Percentiles rank a stretch among this genome's conserved stretches.
These are phyloP conservation scores for Eulemur rufifrons DNA, from an alignment of 2,113 vertebrate genomes.

Conservation along the genomic window DNA sequence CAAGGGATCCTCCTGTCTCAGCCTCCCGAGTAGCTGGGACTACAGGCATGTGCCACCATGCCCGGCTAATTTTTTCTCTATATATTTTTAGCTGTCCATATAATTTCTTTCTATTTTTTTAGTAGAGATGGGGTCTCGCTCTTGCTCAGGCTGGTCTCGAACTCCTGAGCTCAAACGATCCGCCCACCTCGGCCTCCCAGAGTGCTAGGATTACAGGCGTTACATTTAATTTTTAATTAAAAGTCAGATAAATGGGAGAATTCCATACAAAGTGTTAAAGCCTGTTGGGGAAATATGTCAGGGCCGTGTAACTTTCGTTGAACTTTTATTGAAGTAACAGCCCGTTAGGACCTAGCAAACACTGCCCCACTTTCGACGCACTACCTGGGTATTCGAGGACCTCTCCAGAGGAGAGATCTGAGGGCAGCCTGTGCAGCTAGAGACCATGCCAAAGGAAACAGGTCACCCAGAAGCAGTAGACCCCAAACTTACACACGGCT, in stretches of 20 bases:
- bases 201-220: too few relatives aligned
- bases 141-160: too few relatives aligned
- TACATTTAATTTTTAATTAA: background rate
- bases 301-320: background rate
- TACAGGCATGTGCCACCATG: too few relatives aligned
- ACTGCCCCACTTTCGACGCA: background rate
- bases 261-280: background rate
- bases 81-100: too few relatives aligned
- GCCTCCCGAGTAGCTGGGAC: too few relatives aligned
- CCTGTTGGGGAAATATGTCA: background rate
- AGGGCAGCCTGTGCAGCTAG: background rate
- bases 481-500: accelerated
- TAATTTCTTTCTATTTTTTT: too few relatives aligned
- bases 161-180: too few relatives aligned
- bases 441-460: background rate
- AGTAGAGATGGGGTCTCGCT: too few relatives aligned
- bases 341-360: background rate
- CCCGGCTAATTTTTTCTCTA: too few relatives aligned
- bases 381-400: background rate
- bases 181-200: too few relatives aligned
- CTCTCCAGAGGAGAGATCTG: background rate
- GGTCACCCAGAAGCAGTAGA: background rate
- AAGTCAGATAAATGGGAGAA: background rate
- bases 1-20: too few relatives aligned
- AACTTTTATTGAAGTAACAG: background rate